These are phyloP conservation scores for Orycteropus afer DNA, from an alignment of 2,113 vertebrate genomes.

Conservation along the genomic window DNA sequence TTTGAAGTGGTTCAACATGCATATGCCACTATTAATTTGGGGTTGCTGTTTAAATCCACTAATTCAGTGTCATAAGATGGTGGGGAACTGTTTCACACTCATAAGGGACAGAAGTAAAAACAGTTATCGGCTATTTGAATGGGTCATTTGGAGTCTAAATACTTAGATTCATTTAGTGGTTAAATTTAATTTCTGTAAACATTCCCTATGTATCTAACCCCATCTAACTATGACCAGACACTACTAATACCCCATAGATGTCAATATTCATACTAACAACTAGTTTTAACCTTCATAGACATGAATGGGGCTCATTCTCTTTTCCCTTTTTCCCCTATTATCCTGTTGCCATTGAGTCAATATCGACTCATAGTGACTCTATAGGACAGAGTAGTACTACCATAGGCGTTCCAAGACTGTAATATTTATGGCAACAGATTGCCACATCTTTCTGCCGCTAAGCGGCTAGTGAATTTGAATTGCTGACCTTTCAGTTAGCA, in stretches of 20 bases:
- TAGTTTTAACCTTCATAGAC: constrained; percentile 55
- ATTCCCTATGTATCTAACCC: neutral
- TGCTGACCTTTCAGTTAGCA: no score
- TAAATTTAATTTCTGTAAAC: constrained; percentile 60
- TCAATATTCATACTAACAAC: neutral
- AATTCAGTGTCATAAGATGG: neutral
- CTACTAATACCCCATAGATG: constrained; percentile 8
- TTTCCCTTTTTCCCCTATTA: neutral
- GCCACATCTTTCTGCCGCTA: no score
- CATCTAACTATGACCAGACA: constrained; percentile 35
- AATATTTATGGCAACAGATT: no score
- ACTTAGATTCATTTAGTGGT: constrained; percentile 44
- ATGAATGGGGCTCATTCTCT: constrained; percentile 40
- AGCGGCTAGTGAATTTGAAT: no score
- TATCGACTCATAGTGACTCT: neutral
- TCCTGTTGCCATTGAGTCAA: neutral
- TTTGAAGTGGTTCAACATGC: neutral
- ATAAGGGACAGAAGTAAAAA: constrained; percentile 39
- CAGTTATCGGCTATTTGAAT: constrained; percentile 35
- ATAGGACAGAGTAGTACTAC: no score
- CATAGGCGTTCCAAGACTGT: no score
- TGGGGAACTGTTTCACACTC: neutral
- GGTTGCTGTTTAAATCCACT: constrained; percentile 46
- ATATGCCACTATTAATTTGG: constrained; percentile 34
- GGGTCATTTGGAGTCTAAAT: constrained; percentile 27